Percentiles rank a stretch among this genome's conserved stretches.
Evolutionary conservation across 2,113 vertebrate species (phyloP).

Genomic region (Varanus salvator): DNA sequence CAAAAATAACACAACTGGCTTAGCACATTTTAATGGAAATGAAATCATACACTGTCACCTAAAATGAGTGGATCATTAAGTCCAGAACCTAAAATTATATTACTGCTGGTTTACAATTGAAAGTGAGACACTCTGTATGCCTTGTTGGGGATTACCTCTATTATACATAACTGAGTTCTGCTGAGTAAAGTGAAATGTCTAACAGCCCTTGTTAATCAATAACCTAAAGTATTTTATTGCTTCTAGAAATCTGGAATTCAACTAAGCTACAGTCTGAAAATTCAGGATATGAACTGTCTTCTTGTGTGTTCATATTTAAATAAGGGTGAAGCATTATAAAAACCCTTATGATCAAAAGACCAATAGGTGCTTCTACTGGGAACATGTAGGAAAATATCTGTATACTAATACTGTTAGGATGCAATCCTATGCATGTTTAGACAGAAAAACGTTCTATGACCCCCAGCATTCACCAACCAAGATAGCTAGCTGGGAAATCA

Average conservation of each 20-base stretch:
- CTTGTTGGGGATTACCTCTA: neutral
- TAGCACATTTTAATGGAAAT: too few species aligned
- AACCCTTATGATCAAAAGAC: neutral
- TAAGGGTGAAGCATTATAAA: neutral
- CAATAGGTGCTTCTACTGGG: neutral
- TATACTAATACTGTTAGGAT: neutral
- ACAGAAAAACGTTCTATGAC: too few species aligned
- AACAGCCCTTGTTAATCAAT: neutral
- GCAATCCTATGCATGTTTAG: too few species aligned
- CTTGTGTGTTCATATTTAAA: neutral
- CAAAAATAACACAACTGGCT: too few species aligned
- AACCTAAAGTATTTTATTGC: neutral
- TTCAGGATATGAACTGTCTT: neutral
- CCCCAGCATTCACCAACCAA: too few species aligned
- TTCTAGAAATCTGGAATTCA: neutral
- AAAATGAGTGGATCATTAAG: too few species aligned
- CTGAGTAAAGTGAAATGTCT: neutral
- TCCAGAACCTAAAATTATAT: neutral
- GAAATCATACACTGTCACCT: neutral
- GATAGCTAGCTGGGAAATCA: too few species aligned
- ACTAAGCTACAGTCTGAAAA: neutral
- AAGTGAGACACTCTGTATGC: neutral
- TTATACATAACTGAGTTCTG: neutral
- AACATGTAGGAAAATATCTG: neutral
- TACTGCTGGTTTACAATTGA: neutral